These are phyloP conservation scores for Chiloscyllium plagiosum DNA, from an alignment of 2,113 vertebrate species.

Conservation along the genomic window DNA sequence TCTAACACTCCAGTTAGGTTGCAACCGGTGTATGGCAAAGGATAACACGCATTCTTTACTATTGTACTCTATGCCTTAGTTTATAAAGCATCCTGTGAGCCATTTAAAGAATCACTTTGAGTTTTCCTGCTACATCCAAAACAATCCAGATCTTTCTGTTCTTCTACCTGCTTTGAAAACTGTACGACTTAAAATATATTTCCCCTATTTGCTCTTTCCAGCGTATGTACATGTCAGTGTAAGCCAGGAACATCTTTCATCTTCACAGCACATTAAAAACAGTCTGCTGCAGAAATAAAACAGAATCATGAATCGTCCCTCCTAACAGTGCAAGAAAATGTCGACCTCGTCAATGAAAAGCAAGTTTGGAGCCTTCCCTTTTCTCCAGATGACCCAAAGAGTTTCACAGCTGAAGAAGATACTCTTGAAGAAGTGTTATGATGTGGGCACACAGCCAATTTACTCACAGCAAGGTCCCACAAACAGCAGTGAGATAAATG, in stretches of 20 bases:
- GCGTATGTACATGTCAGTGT: not conserved
- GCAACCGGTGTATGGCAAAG: not conserved
- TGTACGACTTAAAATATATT: not conserved
- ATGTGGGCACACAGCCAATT: not conserved
- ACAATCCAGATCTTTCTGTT: not conserved
- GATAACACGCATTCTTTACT: too few species aligned
- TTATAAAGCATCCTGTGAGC: too few species aligned
- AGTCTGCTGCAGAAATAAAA: not conserved
- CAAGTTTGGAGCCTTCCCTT: not conserved
- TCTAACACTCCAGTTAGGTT: not conserved
- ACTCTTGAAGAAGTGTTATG: not conserved
- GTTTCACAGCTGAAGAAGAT: not conserved
- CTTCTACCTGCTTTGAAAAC: not conserved
- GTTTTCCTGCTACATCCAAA: not conserved
- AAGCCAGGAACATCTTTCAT: not conserved
- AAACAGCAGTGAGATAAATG: conserved; percentile 8
- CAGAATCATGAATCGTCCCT: not conserved
- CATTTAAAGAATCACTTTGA: too few species aligned
- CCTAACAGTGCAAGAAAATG: not conserved
- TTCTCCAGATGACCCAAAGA: not conserved
- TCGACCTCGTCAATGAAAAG: not conserved
- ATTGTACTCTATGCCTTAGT: too few species aligned
- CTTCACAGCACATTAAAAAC: not conserved
- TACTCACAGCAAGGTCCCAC: not conserved
- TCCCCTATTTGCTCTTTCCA: not conserved